These are phyloP conservation scores for Aphodius granarius DNA, from an alignment of 2,888 invertebrate genomes.

Conservation along the genomic window DNA sequence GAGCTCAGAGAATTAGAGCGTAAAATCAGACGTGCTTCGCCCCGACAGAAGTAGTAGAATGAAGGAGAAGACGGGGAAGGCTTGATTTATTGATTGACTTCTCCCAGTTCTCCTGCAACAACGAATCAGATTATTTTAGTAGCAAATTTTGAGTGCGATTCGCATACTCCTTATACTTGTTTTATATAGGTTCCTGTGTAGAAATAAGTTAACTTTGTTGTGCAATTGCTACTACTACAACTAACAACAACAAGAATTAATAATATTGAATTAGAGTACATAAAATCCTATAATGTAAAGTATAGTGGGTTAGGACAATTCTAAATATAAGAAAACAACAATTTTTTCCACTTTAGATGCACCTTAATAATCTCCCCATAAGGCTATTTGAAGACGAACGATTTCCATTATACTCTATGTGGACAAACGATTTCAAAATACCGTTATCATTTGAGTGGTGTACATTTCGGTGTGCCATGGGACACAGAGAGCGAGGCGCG, in stretches of 20 bases:
- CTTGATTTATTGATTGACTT: constrained; percentile 45
- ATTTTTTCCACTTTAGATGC: no score
- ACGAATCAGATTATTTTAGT: constrained; percentile 38
- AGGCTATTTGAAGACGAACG: not conserved
- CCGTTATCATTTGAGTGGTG: constrained; percentile 1
- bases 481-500: not conserved
- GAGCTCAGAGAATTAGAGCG: constrained; percentile 38
- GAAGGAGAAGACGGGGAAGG: constrained; percentile 34
- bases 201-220: no score
- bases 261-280: no score
- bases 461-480: not conserved
- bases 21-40: constrained; percentile 35
- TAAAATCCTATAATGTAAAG: no score
- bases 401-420: not conserved
- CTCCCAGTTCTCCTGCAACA: constrained; percentile 31
- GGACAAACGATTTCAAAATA: not conserved
- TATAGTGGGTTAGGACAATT: no score
- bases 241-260: no score
- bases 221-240: no score
- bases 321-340: no score
- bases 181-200: no score
- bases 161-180: no score
- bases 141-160: constrained; percentile 40
- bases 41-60: not conserved
- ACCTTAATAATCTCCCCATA: no score